These are phyloP conservation scores for Eurypyga helias DNA, from an alignment of 2,113 vertebrate species.

Conservation along the genomic window DNA sequence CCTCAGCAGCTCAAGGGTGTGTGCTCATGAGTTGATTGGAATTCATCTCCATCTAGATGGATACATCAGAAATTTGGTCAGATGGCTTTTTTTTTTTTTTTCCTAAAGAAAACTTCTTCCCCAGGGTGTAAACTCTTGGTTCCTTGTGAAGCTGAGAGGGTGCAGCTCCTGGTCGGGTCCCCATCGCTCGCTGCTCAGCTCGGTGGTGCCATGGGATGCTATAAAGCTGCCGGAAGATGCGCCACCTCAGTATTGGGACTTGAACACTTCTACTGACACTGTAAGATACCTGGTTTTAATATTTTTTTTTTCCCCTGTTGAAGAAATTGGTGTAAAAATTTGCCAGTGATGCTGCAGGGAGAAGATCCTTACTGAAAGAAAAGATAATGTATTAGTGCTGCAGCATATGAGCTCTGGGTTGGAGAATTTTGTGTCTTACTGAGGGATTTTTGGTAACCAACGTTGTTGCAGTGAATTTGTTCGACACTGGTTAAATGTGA, in stretches of 20 bases:
- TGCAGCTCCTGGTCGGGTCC: not conserved
- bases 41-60: not conserved
- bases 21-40: not conserved
- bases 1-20: not conserved
- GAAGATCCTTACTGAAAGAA: not conserved
- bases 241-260: not conserved
- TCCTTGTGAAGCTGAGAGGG: not conserved
- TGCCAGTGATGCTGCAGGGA: not conserved
- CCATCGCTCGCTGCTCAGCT: not conserved
- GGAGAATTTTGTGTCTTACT: not conserved
- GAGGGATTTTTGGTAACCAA: not conserved
- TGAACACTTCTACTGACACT: not conserved
- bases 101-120: not conserved
- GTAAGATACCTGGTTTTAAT: not conserved
- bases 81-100: not conserved
- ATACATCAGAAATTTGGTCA: not conserved
- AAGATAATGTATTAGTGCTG: not conserved
- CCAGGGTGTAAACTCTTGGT: not conserved
- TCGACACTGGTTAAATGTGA: not conserved
- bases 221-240: not conserved
- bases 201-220: fast-evolving
- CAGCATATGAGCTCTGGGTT: not conserved
- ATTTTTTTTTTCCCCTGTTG: not conserved
- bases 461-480: not conserved
- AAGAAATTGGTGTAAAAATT: not conserved